Base-by-base conservation (phyloP, 2,888 invertebrate species). In the Hyposoter dolosus region DNA sequence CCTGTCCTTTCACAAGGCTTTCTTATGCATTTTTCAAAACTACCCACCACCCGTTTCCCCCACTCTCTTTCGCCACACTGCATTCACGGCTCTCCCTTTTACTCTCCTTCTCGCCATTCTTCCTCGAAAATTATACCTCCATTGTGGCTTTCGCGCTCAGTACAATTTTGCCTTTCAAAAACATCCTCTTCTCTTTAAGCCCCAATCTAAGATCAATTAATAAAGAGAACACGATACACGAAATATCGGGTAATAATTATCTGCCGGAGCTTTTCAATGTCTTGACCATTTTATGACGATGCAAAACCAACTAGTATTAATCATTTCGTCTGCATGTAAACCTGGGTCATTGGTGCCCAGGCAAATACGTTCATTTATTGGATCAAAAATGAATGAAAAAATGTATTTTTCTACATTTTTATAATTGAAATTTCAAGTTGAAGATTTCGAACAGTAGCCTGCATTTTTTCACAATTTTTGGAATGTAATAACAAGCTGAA, bases 11-110 rank as follows among this genome's bases (percentile, higher is more conserved):
- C 68, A 69, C 45, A 53, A 79, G 43, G 32, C 50, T 28, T 17
- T 71, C 28, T n/a, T 71, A 35, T 40, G 40, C 75, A 76, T 84
- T 80, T 84, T 80, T 84, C 84, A 76, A 79, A 50, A 60, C 50
- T 28, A 69, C 56, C 32, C 43, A 45, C n/a, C 15, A 32, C 60
- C 45, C 56, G 43, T 45, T n/a, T n/a, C 15, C 40, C 60, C 32
- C 10, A 12, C 40, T 40, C 68, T 17, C 12, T 45, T 17, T 53
- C 6, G n/a, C 3, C 35, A 19, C 43, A 5, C n/a, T 40, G 56
- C 56, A 19, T 32, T 19, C 56, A n/a, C n/a, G 28, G 3, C 15
- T 60, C 19, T 53, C 19, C 19, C 9, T 9, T 28, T 9, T 12
- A 32, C 43, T 43, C 56, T 40, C 40, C 40, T 50, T 50, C 17